Percentiles rank a stretch among this genome's conserved stretches.
Conservation (phyloP, 2,888 invertebrate species). For the Ichneumon xanthorius region DNA sequence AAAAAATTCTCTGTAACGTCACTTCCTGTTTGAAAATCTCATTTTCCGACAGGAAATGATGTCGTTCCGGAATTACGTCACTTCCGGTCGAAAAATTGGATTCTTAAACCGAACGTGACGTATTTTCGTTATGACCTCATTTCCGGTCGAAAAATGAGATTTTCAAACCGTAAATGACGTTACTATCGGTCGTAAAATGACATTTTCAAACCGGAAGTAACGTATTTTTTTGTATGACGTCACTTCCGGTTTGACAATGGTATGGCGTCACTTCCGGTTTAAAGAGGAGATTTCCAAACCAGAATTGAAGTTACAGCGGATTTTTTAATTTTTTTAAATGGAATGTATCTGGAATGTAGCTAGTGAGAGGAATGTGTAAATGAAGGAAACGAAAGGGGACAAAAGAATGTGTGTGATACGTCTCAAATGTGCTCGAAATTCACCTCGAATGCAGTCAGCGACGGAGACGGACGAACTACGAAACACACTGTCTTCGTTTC, state of each 20-base stretch:
- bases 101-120: neutral
- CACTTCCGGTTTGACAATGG: too few relatives aligned
- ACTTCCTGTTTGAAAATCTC: neutral
- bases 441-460: neutral
- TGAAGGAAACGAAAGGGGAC: neutral
- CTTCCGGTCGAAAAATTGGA: neutral
- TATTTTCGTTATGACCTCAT: neutral
- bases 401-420: neutral
- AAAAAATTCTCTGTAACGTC: neutral
- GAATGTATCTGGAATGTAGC: neutral
- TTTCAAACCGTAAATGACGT: neutral
- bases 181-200: too few relatives aligned
- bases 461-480: neutral
- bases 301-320: too few relatives aligned
- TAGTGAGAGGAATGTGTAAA: neutral
- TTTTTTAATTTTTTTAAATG: too few relatives aligned
- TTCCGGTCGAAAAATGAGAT: neutral
- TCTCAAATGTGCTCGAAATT: neutral
- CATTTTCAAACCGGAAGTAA: too few relatives aligned
- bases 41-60: neutral
- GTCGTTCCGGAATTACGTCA: neutral
- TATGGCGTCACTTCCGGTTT: too few relatives aligned
- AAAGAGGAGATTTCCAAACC: too few relatives aligned
- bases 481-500: neutral
- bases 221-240: too few relatives aligned